phyloP scores from a whole-genome alignment of 2,797 vertebrate species.

The Lemur catta region DNA sequence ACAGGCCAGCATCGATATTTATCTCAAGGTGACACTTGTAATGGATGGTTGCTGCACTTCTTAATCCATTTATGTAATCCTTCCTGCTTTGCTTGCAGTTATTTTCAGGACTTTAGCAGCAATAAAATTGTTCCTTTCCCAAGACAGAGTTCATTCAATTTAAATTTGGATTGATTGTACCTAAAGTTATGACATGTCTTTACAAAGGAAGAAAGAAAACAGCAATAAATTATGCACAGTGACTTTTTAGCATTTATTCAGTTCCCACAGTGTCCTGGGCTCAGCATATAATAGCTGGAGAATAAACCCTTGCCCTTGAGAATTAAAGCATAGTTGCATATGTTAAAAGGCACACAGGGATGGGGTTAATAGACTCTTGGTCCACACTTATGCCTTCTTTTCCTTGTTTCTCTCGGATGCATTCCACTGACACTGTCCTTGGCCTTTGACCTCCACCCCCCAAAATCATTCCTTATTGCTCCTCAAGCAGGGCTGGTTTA shows the following conservation, averaged over 20 bases:
- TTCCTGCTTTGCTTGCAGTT: constrained; percentile 73
- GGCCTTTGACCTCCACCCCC: not conserved
- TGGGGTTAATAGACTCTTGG: not conserved
- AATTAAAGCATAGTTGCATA: not conserved
- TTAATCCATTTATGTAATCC: constrained; percentile 72
- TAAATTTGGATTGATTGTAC: constrained; percentile 72
- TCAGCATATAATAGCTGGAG: not conserved
- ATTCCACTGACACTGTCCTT: not conserved
- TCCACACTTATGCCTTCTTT: not conserved
- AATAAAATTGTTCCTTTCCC: constrained; percentile 75
- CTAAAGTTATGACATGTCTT: constrained; percentile 71
- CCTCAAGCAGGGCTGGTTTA: not conserved
- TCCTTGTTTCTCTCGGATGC: not conserved
- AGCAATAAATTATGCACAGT: constrained; percentile 46
- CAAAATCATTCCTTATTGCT: not conserved
- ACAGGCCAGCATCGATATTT: constrained; percentile 46
- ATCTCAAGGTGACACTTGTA: constrained; percentile 61
- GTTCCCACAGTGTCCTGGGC: not conserved
- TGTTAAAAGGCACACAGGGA: not conserved
- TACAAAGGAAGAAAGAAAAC: constrained; percentile 55
- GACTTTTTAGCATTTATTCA: constrained; percentile 51
- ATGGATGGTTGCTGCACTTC: constrained; percentile 42
- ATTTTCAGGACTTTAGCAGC: constrained; percentile 56
- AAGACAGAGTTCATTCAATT: constrained; percentile 74
- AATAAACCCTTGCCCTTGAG: constrained; percentile 42